Percentiles rank a stretch among this genome's conserved stretches.
Evolutionary conservation across 2,113 vertebrate species (phyloP).

Genomic region (Marcusenius ussheri): DNA sequence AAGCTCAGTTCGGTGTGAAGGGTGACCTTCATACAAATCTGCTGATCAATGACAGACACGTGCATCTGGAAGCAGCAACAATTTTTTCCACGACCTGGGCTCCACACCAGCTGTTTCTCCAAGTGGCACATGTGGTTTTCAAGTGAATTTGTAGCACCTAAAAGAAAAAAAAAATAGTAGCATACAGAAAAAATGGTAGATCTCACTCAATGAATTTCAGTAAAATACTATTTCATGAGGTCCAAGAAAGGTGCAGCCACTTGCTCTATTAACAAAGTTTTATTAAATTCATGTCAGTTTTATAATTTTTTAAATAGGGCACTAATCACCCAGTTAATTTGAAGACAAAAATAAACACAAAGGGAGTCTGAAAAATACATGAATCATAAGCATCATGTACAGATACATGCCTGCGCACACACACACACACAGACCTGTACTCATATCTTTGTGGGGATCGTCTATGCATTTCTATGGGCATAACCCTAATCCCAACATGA

Average conservation of each 20-base stretch:
- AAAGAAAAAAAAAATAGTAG: not conserved
- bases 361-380: not conserved
- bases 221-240: not conserved
- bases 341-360: not conserved
- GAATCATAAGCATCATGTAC: not conserved
- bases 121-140: not conserved
- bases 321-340: not conserved
- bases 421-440: not conserved
- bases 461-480: too few relatives aligned
- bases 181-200: not conserved
- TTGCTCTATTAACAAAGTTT: not conserved
- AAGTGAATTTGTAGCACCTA: not conserved
- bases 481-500: too few relatives aligned
- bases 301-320: not conserved
- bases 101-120: not conserved
- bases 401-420: not conserved
- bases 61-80: not conserved
- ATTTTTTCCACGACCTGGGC: not conserved
- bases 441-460: too few relatives aligned
- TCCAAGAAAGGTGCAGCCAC: not conserved
- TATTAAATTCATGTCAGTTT: not conserved
- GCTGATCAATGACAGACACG: not conserved
- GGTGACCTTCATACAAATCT: not conserved
- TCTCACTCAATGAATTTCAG: not conserved
- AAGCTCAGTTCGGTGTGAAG: not conserved